Percentiles rank a stretch among this genome's conserved stretches.
These are phyloP conservation scores for Teinopalpus imperialis DNA, from an alignment of 2,888 invertebrate species.

Conservation along the genomic window DNA sequence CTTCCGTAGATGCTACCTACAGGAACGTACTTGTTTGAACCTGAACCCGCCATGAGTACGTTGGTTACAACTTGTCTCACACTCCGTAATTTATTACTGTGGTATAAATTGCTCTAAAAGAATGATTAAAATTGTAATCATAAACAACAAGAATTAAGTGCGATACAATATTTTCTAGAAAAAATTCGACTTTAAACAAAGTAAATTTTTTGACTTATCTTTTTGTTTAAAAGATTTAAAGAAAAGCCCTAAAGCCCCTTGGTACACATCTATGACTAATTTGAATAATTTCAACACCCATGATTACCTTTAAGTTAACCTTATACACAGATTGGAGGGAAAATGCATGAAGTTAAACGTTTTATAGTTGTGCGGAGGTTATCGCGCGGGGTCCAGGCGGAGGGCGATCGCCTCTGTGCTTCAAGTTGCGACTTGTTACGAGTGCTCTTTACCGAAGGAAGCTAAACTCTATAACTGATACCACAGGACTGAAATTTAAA, in stretches of 20 bases:
- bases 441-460: conserved; percentile 25
- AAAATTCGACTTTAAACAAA: no score
- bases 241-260: no score
- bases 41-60: conserved; percentile 1
- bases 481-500: not conserved
- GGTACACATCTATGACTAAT: no score
- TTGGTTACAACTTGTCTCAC: no score
- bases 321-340: conserved; percentile 13
- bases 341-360: conserved; percentile 27
- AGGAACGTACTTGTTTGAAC: conserved; percentile 21
- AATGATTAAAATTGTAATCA: no score
- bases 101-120: no score
- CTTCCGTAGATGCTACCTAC: no score
- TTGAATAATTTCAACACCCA: not conserved
- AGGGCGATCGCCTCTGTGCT: conserved; percentile 55
- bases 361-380: conserved; percentile 47
- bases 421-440: conserved; percentile 69
- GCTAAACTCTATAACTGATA: conserved; percentile 19
- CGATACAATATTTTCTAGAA: no score
- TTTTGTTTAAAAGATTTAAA: no score
- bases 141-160: no score
- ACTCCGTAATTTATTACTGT: no score
- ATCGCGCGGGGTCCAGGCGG: conserved; percentile 52
- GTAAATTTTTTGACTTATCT: no score
- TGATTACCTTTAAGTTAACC: not conserved